A percentile compares a stretch with the other conserved stretches of the same genome.
phyloP scores from a whole-genome alignment of 2,888 invertebrate genomes.

The Nemapogon koenigi region DNA sequence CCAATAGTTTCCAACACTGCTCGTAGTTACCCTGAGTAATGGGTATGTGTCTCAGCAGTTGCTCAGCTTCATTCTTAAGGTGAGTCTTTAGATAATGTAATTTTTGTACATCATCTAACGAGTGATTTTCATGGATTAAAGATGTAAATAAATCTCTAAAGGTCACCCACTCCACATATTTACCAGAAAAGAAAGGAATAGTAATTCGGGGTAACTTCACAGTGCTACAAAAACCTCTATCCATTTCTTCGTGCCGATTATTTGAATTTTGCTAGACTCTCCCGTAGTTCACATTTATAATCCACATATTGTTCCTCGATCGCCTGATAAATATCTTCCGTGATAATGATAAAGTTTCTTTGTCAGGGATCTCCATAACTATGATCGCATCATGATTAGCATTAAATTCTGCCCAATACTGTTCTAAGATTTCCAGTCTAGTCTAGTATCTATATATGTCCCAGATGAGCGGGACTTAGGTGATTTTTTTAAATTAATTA shows the following conservation, averaged over 20 bases:
- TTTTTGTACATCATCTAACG: slow-evolving; percentile 9
- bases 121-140: slow-evolving; percentile 5
- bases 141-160: slow-evolving; percentile 11
- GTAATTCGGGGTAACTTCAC: neutral
- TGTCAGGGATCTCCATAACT: neutral
- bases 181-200: slow-evolving; percentile 9
- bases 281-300: neutral
- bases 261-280: neutral
- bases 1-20: slow-evolving; percentile 5
- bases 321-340: neutral
- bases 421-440: neutral
- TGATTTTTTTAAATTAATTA: slow-evolving; percentile 11
- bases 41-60: slow-evolving; percentile 6
- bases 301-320: neutral
- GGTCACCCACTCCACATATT: slow-evolving; percentile 11
- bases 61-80: slow-evolving; percentile 12
- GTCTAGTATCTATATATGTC: slow-evolving; percentile 6
- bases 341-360: neutral
- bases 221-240: no score
- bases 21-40: neutral
- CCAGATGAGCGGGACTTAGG: slow-evolving; percentile 10
- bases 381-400: neutral
- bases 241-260: no score
- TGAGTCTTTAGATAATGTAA: slow-evolving; percentile 12
- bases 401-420: neutral